phyloP scores from a whole-genome alignment of 2,888 invertebrate species.

The Cynaeus angustus region DNA sequence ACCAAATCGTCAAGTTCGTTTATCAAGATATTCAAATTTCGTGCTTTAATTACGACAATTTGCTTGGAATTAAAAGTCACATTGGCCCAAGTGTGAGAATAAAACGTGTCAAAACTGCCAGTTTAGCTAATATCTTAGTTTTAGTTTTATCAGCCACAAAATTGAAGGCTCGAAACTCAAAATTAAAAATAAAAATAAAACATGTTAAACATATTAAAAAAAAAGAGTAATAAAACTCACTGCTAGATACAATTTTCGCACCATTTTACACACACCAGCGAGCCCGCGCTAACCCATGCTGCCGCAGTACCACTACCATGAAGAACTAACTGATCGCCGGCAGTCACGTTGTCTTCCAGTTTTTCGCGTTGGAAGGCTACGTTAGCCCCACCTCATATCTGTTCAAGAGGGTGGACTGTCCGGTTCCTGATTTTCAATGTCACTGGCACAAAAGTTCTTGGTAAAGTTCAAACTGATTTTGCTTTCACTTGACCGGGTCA shows the following conservation, averaged over 20 bases:
- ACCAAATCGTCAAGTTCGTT: too few species aligned
- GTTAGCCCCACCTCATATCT: slow-evolving; percentile 32
- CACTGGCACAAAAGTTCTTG: slow-evolving; percentile 41
- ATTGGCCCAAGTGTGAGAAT: too few species aligned
- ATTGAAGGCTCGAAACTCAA: too few species aligned
- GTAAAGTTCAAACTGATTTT: slow-evolving; percentile 45
- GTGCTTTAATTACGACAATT: too few species aligned
- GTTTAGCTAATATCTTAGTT: too few species aligned
- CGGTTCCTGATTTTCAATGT: slow-evolving; percentile 45
- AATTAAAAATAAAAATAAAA: too few species aligned
- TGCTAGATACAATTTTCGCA: slow-evolving; percentile 1
- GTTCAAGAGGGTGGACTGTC: slow-evolving; percentile 35
- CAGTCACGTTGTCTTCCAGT: slow-evolving; percentile 17
- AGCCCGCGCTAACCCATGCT: slow-evolving; percentile 32
- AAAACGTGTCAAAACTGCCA: too few species aligned
- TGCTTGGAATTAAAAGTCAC: too few species aligned
- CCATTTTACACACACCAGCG: slow-evolving; percentile 23
- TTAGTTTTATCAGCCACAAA: too few species aligned
- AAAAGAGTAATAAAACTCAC: slow-evolving; percentile 17
- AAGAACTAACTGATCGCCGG: slow-evolving; percentile 33
- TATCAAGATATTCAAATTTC: too few species aligned
- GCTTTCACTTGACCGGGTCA: slow-evolving; percentile 50
- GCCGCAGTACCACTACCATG: slow-evolving; percentile 12
- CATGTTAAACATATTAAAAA: too few species aligned
- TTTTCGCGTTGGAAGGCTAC: slow-evolving; percentile 17